Base-by-base conservation (phyloP, 53 echinoderm and acorn worm genomes). In the Echinometra lucunter region DNA sequence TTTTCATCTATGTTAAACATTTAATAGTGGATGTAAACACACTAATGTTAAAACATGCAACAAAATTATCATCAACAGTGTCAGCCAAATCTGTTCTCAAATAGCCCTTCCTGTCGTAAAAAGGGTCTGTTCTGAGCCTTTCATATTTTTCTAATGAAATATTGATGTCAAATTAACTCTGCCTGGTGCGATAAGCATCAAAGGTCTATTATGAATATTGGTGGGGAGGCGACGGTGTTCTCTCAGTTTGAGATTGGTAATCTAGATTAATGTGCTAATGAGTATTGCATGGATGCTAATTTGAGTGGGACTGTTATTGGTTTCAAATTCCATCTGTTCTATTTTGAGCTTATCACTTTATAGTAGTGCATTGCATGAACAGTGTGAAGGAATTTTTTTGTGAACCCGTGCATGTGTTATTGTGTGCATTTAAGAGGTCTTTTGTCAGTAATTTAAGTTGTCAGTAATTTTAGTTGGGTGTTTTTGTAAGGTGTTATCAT, bases 181-280 rank as follows among this genome's bases (percentile, higher is more conserved):
- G 18, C 6, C 23, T 19, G 23, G 0, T 78, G 38, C 4, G 78
- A 78, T 78, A 78, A 78, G 40, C 42, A 78, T 78, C 78, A 42
- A 19, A 6, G 6, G 19, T 78, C 78, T 40, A 40, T 40, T 37
- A 17, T 75, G 38, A 75, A 75, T 78, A 78, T 42, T 18, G 42
- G 17, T 37, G 8, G 78, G 78, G 78, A 38, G 78, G 78, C 6
- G 6, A 10, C 28, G 72, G 9, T 72, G 32, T 72, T 12, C 19
- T 19, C 42, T 23, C 35, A 3, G 42, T 78, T 21, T 11, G 18
- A 78, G 78, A 78, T 78, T 3, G 35, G 19, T 19, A 17, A 42
- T 42, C 78, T 6, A 40, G 78, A 78, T 78, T 78, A 78, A 78
- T 78, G 78, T 78, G 78, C 78, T 78, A 78, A 78, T 78, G 19